Percentiles rank a stretch among this genome's conserved stretches.
phyloP scores from a whole-genome alignment of 2,888 invertebrate species.

The Reticulitermes lucifugus region DNA sequence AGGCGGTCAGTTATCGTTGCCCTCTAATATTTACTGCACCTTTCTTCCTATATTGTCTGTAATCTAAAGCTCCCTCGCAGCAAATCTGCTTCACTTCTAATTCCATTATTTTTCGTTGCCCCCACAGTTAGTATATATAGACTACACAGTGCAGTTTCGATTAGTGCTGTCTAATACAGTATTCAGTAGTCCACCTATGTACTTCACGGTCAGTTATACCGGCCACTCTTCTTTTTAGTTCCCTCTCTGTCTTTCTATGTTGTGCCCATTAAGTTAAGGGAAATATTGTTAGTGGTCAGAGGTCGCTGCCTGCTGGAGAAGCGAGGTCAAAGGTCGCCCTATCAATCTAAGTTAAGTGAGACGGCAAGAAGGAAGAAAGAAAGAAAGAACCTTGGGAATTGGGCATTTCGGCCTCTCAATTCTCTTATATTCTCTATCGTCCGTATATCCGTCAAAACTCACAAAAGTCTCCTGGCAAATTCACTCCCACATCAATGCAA shows the following conservation, averaged over 20 bases:
- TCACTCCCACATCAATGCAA: too few species aligned
- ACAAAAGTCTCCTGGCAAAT: not conserved
- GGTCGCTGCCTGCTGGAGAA: conserved; percentile 29
- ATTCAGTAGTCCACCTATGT: conserved; percentile 34
- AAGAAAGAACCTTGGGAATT: conserved; percentile 33
- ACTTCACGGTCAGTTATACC: conserved; percentile 24
- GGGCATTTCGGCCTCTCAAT: not conserved
- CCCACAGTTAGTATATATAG: not conserved
- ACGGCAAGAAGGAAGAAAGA: conserved; percentile 25
- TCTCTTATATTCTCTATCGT: not conserved
- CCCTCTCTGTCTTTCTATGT: conserved; percentile 16
- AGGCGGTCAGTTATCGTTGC: not conserved
- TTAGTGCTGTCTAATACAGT: conserved; percentile 38
- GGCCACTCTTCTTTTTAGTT: conserved; percentile 4
- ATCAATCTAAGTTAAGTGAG: conserved; percentile 51
- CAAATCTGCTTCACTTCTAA: conserved; percentile 47
- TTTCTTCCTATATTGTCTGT: conserved; percentile 36
- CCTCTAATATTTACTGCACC: conserved; percentile 17
- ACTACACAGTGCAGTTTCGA: conserved; percentile 14
- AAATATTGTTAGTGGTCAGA: conserved; percentile 49
- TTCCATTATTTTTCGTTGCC: conserved; percentile 46
- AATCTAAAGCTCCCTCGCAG: conserved; percentile 42
- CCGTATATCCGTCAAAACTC: not conserved
- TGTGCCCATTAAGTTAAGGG: conserved; percentile 45
- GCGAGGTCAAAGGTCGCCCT: conserved; percentile 49